Percentiles rank a stretch among this genome's conserved stretches.
phyloP scores from a whole-genome alignment of 2,113 vertebrate genomes.

The Donacobius atricapilla region DNA sequence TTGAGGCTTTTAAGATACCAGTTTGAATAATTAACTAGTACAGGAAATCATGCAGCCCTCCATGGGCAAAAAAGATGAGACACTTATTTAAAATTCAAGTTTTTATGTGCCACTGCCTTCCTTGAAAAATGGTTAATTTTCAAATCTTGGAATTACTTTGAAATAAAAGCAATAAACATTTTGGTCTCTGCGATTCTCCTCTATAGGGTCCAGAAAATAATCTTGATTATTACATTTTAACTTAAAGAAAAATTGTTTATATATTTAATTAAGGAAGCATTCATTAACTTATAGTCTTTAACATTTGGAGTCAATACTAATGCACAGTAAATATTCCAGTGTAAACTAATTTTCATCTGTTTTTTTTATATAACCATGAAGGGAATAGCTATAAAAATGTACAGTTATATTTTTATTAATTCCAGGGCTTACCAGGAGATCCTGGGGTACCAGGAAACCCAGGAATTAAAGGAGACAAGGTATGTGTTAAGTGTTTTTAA shows the following conservation, averaged over 20 bases:
- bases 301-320: neutral
- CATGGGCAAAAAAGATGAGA: neutral
- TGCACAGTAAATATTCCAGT: neutral
- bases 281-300: neutral
- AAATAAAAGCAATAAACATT: neutral
- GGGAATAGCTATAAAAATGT: neutral
- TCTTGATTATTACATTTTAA: neutral
- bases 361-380: neutral
- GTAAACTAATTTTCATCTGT: neutral
- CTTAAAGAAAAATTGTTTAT: neutral
- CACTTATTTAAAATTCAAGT: neutral
- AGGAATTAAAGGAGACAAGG: conserved; percentile 93
- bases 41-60: neutral
- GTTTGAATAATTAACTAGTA: neutral
- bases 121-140: neutral
- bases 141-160: neutral
- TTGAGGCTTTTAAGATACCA: neutral
- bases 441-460: conserved; percentile 81
- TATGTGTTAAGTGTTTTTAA: conserved; percentile 38
- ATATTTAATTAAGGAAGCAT: neutral
- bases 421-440: conserved; percentile 79
- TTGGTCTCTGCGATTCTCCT: neutral
- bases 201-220: neutral
- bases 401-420: conserved; percentile 55
- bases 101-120: neutral